Conservation (phyloP, 2,113 vertebrate species). For the Brachypodius melanocephalos region DNA sequence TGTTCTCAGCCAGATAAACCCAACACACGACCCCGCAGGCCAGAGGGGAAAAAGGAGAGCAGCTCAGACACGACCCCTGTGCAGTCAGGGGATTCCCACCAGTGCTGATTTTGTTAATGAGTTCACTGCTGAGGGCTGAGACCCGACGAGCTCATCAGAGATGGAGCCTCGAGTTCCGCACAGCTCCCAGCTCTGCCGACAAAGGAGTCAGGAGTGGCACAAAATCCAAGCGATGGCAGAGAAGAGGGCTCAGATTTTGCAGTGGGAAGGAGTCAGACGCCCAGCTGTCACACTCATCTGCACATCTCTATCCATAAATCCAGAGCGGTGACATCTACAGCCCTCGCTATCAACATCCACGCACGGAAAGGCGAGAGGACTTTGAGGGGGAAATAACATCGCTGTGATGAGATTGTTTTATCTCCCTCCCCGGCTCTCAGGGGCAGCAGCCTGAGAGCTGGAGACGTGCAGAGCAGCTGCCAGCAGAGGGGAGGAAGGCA, state of each 20-base stretch:
- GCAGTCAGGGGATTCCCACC: background rate
- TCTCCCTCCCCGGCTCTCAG: conserved; percentile 16
- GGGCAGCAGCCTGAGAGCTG: conserved; percentile 21
- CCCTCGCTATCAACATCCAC: background rate
- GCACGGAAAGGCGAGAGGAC: background rate
- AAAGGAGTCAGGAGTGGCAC: background rate
- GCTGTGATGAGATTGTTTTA: conserved; percentile 25
- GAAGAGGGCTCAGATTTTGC: background rate
- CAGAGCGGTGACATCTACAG: background rate
- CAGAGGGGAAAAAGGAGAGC: background rate
- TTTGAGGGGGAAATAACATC: background rate
- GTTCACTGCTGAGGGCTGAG: background rate
- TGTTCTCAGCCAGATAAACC: background rate
- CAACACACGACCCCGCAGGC: background rate
- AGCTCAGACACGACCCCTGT: background rate
- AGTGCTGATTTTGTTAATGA: background rate
- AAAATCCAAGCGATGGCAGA: background rate
- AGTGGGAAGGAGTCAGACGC: background rate
- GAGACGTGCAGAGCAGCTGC: conserved; percentile 9
- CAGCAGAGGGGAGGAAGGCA: conserved; percentile 46
- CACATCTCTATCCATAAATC: conserved; percentile 6
- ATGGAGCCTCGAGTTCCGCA: background rate
- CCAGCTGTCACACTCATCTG: background rate
- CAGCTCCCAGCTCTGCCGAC: background rate
- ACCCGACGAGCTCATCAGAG: background rate